Conservation (phyloP, 2,888 invertebrate genomes). For the Agonopterix heracliana region DNA sequence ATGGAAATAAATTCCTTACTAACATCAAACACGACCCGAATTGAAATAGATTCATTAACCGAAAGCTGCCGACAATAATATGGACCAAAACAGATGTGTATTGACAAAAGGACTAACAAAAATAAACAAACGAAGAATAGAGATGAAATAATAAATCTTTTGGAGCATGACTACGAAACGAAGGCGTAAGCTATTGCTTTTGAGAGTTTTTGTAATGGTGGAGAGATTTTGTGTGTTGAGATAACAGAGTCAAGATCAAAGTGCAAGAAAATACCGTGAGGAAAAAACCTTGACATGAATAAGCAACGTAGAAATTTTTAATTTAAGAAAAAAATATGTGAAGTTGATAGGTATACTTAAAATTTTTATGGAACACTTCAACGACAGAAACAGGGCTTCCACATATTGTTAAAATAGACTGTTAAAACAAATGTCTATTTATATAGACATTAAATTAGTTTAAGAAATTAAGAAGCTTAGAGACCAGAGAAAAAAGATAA, state of each 20-base stretch:
- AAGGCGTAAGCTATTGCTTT: slow-evolving; percentile 4
- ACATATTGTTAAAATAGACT: too few species aligned
- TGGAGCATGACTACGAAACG: slow-evolving; percentile 19
- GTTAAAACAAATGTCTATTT: too few species aligned
- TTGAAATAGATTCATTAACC: slow-evolving; percentile 28
- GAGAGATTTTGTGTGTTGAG: slow-evolving; percentile 4
- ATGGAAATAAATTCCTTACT: not conserved
- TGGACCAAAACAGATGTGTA: slow-evolving; percentile 46
- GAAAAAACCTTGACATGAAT: not conserved
- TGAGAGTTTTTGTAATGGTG: not conserved
- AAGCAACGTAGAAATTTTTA: too few species aligned
- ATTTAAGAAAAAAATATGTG: too few species aligned
- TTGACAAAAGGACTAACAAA: slow-evolving; percentile 46
- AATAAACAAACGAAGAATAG: slow-evolving; percentile 43
- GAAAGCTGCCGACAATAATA: slow-evolving; percentile 27
- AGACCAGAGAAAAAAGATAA: too few species aligned
- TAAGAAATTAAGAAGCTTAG: too few species aligned
- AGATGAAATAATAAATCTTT: slow-evolving; percentile 41
- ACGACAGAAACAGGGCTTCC: too few species aligned
- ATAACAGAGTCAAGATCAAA: not conserved
- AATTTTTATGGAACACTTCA: too few species aligned
- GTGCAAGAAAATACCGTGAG: not conserved
- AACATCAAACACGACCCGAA: slow-evolving; percentile 15
- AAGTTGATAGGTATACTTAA: too few species aligned
- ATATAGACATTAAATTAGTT: too few species aligned